Evolutionary conservation across 2,888 invertebrate genomes (phyloP).

Genomic region (Eugnorisma glareosa): DNA sequence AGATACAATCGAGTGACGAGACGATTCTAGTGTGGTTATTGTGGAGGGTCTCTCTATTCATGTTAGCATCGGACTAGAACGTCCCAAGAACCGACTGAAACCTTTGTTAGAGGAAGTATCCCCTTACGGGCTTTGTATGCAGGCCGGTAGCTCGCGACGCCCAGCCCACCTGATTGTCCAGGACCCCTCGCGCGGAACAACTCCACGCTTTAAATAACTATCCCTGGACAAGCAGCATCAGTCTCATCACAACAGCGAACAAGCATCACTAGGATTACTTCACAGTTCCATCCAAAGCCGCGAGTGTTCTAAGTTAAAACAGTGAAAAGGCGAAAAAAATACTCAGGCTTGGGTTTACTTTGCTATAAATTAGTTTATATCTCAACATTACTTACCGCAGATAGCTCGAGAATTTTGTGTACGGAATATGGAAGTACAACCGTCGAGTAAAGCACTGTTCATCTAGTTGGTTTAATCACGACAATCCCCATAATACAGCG

Average conservation of each 20-base stretch:
- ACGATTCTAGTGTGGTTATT: conserved; percentile 61
- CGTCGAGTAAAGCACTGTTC: conserved; percentile 37
- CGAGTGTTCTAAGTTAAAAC: conserved; percentile 62
- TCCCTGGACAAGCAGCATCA: conserved; percentile 79
- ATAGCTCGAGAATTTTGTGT: conserved; percentile 40
- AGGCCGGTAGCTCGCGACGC: conserved; percentile 79
- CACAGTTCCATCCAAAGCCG: conserved; percentile 38
- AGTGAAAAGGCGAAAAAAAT: conserved; percentile 42
- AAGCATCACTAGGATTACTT: conserved; percentile 62
- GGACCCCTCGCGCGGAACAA: conserved; percentile 83
- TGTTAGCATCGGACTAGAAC: conserved; percentile 74
- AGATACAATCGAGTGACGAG: conserved; percentile 12
- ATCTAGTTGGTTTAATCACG: conserved; percentile 45
- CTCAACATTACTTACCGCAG: conserved; percentile 48
- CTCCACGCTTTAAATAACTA: conserved; percentile 84
- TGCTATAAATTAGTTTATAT: conserved; percentile 34
- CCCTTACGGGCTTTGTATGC: conserved; percentile 86
- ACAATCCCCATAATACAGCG: conserved; percentile 47
- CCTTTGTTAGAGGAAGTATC: conserved; percentile 89
- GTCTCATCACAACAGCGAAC: conserved; percentile 74
- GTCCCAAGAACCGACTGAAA: conserved; percentile 80
- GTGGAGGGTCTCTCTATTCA: conserved; percentile 71
- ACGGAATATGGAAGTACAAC: conserved; percentile 36
- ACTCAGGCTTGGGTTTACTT: conserved; percentile 6
- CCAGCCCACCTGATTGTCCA: conserved; percentile 85